A percentile compares a stretch with the other conserved stretches of the same genome.
phyloP scores from a whole-genome alignment of 2,113 vertebrate species.

The Tachysurus fulvidraco region DNA sequence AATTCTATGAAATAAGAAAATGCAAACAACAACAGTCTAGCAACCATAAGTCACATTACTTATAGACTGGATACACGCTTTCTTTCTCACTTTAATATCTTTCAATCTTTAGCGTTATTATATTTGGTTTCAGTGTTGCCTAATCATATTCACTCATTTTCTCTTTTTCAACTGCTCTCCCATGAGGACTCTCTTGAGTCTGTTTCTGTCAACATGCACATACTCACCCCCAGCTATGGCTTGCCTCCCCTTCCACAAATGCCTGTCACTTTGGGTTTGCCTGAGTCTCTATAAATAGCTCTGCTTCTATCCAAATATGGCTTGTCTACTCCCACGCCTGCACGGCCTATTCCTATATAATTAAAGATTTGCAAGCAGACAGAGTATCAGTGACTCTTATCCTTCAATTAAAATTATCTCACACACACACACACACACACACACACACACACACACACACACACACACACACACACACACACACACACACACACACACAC shows the following conservation, averaged over 20 bases:
- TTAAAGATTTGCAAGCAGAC: conserved; percentile 30
- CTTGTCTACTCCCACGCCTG: not conserved
- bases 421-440: not conserved
- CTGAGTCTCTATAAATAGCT: conserved; percentile 50
- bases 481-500: not conserved
- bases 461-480: not conserved
- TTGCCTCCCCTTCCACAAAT: not conserved
- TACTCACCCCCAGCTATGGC: conserved; percentile 35
- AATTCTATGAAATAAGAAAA: not conserved
- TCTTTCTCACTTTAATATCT: not conserved
- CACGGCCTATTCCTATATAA: conserved; percentile 3
- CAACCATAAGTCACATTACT: not conserved
- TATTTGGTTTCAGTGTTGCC: not conserved
- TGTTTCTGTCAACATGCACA: not conserved
- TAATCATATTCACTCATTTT: not conserved
- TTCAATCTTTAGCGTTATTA: not conserved
- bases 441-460: conserved; percentile 1
- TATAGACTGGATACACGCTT: not conserved
- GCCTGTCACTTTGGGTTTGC: conserved; percentile 51
- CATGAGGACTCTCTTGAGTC: not conserved
- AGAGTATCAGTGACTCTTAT: not conserved
- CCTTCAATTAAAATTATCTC: conserved; percentile 9
- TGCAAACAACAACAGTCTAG: not conserved
- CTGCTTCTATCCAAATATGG: conserved; percentile 22
- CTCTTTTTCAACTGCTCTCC: not conserved